These are phyloP conservation scores for Calameuta pallipes DNA, from an alignment of 2,888 invertebrate species.

Conservation along the genomic window DNA sequence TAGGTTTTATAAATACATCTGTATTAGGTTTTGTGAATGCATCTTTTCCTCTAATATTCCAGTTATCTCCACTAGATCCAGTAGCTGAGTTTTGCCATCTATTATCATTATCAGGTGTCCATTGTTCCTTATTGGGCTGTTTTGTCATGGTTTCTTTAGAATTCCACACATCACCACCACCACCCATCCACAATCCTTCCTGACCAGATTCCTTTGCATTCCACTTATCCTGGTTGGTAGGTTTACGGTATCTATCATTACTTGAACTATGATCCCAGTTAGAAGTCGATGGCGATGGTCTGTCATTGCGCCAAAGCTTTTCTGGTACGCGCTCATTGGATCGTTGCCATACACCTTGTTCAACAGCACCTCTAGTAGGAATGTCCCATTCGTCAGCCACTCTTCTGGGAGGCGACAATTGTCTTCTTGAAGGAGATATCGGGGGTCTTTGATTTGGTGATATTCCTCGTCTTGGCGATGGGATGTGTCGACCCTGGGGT, in stretches of 20 bases:
- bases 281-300: conserved; percentile 15
- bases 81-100: conserved; percentile 16
- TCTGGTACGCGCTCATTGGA: conserved; percentile 14
- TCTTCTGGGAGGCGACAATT: conserved; percentile 35
- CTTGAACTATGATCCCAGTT: conserved; percentile 33
- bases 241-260: conserved; percentile 38
- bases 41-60: conserved; percentile 51
- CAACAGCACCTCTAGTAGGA: conserved; percentile 53
- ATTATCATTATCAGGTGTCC: conserved; percentile 18
- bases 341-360: conserved; percentile 39
- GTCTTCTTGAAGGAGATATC: conserved; percentile 18
- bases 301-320: conserved; percentile 32
- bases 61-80: conserved; percentile 38
- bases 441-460: conserved; percentile 33
- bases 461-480: conserved; percentile 32
- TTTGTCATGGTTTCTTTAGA: conserved; percentile 17
- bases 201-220: conserved; percentile 26
- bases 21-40: conserved; percentile 30
- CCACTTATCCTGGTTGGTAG: conserved; percentile 37
- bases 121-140: conserved; percentile 26
- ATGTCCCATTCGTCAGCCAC: conserved; percentile 60
- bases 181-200: conserved; percentile 28
- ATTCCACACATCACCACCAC: conserved; percentile 27
- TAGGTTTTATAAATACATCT: conserved; percentile 6
- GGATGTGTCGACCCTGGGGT: conserved; percentile 39